Percentiles rank a stretch among this genome's conserved stretches.
phyloP scores from a whole-genome alignment of 2,113 vertebrate genomes.

The Myxocyprinus asiaticus region DNA sequence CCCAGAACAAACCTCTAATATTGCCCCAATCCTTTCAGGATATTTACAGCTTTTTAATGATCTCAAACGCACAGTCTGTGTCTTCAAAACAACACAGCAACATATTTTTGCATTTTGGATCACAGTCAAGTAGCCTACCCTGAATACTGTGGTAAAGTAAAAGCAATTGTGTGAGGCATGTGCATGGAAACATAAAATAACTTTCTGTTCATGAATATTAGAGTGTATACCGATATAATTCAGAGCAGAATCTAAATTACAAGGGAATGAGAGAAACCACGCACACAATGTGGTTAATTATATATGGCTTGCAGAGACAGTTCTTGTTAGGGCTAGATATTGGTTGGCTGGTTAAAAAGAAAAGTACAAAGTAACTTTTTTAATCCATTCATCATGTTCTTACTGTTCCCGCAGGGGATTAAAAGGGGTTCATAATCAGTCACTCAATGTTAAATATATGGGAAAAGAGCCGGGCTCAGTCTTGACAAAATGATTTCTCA shows the following conservation, averaged over 20 bases:
- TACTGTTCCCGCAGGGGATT: conserved; percentile 65
- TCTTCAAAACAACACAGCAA: background rate
- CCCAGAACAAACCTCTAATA: conserved; percentile 36
- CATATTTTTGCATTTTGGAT: background rate
- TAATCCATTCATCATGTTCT: conserved; percentile 58
- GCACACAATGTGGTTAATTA: conserved; percentile 22
- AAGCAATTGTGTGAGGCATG: too few relatives aligned
- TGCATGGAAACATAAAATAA: too few relatives aligned
- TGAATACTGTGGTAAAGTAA: too few relatives aligned
- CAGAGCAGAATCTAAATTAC: conserved; percentile 4
- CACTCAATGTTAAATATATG: conserved; percentile 69
- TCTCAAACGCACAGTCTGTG: background rate
- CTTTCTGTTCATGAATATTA: background rate
- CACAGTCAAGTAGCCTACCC: too few relatives aligned
- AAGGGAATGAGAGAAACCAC: conserved; percentile 3
- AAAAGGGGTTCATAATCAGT: conserved; percentile 70
- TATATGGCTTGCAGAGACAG: conserved; percentile 19
- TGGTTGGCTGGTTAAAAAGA: conserved; percentile 38
- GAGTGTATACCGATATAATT: conserved; percentile 18
- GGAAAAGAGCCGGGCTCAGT: conserved; percentile 62
- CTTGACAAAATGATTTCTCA: conserved; percentile 81
- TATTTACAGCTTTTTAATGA: conserved; percentile 36
- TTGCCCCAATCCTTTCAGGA: conserved; percentile 59
- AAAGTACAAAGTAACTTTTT: conserved; percentile 51
- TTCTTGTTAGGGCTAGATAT: conserved; percentile 21